Percentiles rank a stretch among this genome's conserved stretches.
Evolutionary conservation across 2,888 invertebrate species (phyloP).

Genomic region (Belgica antarctica): DNA sequence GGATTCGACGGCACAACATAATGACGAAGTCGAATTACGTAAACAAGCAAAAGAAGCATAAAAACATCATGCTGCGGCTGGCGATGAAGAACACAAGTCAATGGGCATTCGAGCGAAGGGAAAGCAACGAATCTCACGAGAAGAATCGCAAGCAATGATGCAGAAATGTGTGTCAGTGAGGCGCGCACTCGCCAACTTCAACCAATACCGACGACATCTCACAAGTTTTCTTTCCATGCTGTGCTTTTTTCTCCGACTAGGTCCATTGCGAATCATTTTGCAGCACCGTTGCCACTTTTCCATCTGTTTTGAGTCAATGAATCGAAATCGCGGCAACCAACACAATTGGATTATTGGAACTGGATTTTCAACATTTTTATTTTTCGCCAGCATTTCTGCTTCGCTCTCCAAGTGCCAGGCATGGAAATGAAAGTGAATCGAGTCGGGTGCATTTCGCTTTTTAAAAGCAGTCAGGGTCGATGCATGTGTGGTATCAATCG

Average conservation of each 20-base stretch:
- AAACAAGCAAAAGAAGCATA: slow-evolving; percentile 28
- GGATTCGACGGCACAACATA: not conserved
- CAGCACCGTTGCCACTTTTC: slow-evolving; percentile 23
- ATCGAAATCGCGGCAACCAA: not conserved
- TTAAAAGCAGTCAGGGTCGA: too few species aligned
- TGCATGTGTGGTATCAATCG: too few species aligned
- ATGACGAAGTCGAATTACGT: slow-evolving; percentile 33
- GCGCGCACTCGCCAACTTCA: too few species aligned
- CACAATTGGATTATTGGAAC: slow-evolving; percentile 9
- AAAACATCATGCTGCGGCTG: slow-evolving; percentile 16
- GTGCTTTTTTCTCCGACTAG: not conserved
- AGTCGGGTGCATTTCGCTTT: not conserved
- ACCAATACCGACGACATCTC: not conserved
- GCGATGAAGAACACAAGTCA: slow-evolving; percentile 23
- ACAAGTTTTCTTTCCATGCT: slow-evolving; percentile 18
- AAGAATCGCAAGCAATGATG: slow-evolving; percentile 13
- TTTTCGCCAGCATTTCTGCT: not conserved
- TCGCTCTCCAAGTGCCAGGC: too few species aligned
- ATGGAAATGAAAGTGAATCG: slow-evolving; percentile 37
- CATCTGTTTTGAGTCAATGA: slow-evolving; percentile 8
- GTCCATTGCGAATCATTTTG: too few species aligned
- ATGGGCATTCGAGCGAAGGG: slow-evolving; percentile 2
- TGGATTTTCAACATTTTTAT: slow-evolving; percentile 32
- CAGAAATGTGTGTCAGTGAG: slow-evolving; percentile 42
- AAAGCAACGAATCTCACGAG: not conserved